phyloP scores from a whole-genome alignment of 2,888 invertebrate genomes.

The Pandemis corylana region DNA sequence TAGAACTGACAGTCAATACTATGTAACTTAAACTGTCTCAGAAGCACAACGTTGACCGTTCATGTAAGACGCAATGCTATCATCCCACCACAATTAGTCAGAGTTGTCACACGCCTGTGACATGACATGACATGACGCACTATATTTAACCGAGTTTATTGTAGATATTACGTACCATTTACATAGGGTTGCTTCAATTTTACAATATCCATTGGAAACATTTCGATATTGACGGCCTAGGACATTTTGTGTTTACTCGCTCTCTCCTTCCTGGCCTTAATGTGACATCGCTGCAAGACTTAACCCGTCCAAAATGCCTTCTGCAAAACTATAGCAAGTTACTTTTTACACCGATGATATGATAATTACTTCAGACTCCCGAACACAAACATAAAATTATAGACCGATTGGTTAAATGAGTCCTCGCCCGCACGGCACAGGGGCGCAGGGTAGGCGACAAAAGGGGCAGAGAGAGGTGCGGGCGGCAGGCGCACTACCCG shows the following conservation, averaged over 20 bases:
- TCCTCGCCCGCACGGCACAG: too few relatives aligned
- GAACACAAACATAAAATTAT: slow-evolving; percentile 9
- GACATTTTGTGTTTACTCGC: too few relatives aligned
- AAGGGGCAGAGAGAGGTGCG: too few relatives aligned
- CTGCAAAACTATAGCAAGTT: neutral
- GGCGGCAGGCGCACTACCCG: too few relatives aligned
- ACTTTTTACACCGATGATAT: neutral
- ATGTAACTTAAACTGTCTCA: neutral
- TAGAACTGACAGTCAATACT: neutral
- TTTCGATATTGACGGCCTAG: neutral
- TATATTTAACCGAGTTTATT: slow-evolving; percentile 39
- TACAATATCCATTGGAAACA: neutral
- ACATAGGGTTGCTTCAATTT: slow-evolving; percentile 20
- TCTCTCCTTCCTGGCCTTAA: too few relatives aligned
- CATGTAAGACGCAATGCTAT: slow-evolving; percentile 3
- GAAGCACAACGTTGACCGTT: slow-evolving; percentile 7
- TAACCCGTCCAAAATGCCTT: neutral
- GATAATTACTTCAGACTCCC: neutral
- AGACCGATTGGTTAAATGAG: too few relatives aligned
- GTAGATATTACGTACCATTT: slow-evolving; percentile 27
- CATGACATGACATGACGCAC: slow-evolving; percentile 33
- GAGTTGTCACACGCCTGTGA: slow-evolving; percentile 6
- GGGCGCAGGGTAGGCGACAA: too few relatives aligned
- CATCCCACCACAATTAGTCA: slow-evolving; percentile 23
- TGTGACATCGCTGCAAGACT: neutral